These are phyloP conservation scores for Melikaiella ostensackeni DNA, from an alignment of 2,888 invertebrate species.

Conservation along the genomic window DNA sequence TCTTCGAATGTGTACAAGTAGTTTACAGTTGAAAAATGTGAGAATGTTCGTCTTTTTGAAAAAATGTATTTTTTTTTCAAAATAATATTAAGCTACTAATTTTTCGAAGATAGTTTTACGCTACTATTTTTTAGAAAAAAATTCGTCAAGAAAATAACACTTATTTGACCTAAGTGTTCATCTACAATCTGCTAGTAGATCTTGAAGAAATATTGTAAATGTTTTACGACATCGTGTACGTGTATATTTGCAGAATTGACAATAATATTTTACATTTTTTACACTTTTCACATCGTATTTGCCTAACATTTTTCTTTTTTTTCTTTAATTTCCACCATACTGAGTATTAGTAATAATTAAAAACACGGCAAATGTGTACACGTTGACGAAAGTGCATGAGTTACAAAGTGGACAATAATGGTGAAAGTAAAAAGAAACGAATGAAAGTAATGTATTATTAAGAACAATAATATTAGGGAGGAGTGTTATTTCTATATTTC, in stretches of 20 bases:
- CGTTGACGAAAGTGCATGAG: slow-evolving; percentile 64
- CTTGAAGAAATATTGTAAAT: neutral
- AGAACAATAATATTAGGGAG: slow-evolving; percentile 65
- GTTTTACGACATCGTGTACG: slow-evolving; percentile 1
- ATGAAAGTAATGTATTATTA: slow-evolving; percentile 67
- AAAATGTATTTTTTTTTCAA: neutral
- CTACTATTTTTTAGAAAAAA: neutral
- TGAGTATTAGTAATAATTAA: neutral
- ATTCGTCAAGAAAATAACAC: neutral
- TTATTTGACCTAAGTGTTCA: slow-evolving; percentile 40
- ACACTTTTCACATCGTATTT: neutral
- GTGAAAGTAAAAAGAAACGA: slow-evolving; percentile 52
- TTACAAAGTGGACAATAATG: slow-evolving; percentile 73
- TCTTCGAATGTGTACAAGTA: slow-evolving; percentile 1
- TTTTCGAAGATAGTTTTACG: neutral
- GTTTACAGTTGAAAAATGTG: slow-evolving; percentile 20
- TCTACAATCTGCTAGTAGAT: slow-evolving; percentile 9
- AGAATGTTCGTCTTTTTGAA: slow-evolving; percentile 35
- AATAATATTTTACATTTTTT: slow-evolving; percentile 43
- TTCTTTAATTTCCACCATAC: neutral
- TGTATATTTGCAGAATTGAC: slow-evolving; percentile 43
- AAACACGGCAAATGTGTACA: neutral
- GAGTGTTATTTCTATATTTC: neutral
- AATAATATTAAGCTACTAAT: neutral
- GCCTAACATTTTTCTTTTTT: slow-evolving; percentile 46